A percentile compares a stretch with the other conserved stretches of the same genome.
Conservation (phyloP, 1,140 invertebrate species). For the Battus philenor region DNA sequence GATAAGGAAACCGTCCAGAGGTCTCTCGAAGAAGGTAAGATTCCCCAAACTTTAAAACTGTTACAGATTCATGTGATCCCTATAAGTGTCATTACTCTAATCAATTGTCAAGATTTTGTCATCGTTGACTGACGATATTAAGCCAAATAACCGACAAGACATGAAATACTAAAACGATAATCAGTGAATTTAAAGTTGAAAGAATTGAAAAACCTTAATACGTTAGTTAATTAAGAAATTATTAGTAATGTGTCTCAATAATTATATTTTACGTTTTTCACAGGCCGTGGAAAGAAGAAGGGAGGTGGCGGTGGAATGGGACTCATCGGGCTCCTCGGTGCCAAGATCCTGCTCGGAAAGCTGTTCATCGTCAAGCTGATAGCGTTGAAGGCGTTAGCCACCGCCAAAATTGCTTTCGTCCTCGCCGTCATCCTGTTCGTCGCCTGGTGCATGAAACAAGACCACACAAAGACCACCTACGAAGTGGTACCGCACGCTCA, state of each 20-base stretch:
- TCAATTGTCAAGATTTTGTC: too few species aligned
- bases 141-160: too few species aligned
- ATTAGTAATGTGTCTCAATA: too few species aligned
- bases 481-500: conserved; percentile 62
- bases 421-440: conserved; percentile 62
- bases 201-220: too few species aligned
- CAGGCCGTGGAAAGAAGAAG: conserved; percentile 66
- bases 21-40: conserved; percentile 64
- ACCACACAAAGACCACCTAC: conserved; percentile 65
- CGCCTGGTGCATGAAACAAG: conserved; percentile 60
- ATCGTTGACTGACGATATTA: too few species aligned
- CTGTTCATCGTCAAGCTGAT: conserved; percentile 69
- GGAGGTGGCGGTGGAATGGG: conserved; percentile 44
- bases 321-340: conserved; percentile 59
- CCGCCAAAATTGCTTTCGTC: conserved; percentile 62
- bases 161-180: too few species aligned
- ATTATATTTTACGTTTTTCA: too few species aligned
- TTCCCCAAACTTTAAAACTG: too few species aligned
- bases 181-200: too few species aligned
- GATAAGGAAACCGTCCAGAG: conserved; percentile 61
- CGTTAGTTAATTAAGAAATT: too few species aligned
- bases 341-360: conserved; percentile 59
- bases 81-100: too few species aligned
- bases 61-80: too few species aligned
- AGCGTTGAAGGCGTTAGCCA: conserved; percentile 62